Evolutionary conservation across 1,140 invertebrate species (phyloP), one percentile per base, ranked within the genome.

Genomic region (Drosophila paulistorum): DNA sequence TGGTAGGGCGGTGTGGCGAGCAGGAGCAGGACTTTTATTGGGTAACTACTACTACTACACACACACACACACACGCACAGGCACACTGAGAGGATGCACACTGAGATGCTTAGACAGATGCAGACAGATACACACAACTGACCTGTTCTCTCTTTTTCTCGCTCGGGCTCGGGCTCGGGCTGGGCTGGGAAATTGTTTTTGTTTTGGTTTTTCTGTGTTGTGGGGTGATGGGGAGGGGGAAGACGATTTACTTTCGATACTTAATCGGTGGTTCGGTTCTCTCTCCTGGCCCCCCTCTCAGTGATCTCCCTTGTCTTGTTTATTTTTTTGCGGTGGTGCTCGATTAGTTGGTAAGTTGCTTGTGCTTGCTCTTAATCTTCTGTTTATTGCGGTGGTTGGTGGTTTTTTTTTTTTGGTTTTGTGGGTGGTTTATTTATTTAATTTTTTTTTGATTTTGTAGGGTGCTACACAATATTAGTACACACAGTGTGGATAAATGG

Each of bases 1-100:
- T 89, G 84, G 77, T 71, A 68, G 71, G 70, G 76, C 83, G 77
- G 81, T 66, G 75, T 84, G 79, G 45, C 45, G 45, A 79, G 77
- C 74, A 79, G 74, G 66, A 74, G 59, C 59, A 71, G 77, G 64
- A 69, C 71, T 71, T 76, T 35, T 17, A 14, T 37, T 11, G 33
- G 57, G 57, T 59, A 37, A 33, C 60, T 62, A 62, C 26, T 13
- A 58, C 54, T 13, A n/a, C 6, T 17, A 57, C 54, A 30, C 54
- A 57, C 20, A 26, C 74, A 7, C 45, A 20, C 45, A 20, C 45
- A 13, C 17, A 11, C 45, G 11, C 7, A 48, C 14, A 9, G 14
- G 14, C 7, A 14, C 45, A 23, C 17, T 11, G 3, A 30, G 30
- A 30, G 30, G 30, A 30, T 30, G 13, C 45, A 23, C 45, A 30